These are phyloP conservation scores for Caenorhabditis sp. DNA, from an alignment of 2,888 invertebrate species.

Conservation along the genomic window DNA sequence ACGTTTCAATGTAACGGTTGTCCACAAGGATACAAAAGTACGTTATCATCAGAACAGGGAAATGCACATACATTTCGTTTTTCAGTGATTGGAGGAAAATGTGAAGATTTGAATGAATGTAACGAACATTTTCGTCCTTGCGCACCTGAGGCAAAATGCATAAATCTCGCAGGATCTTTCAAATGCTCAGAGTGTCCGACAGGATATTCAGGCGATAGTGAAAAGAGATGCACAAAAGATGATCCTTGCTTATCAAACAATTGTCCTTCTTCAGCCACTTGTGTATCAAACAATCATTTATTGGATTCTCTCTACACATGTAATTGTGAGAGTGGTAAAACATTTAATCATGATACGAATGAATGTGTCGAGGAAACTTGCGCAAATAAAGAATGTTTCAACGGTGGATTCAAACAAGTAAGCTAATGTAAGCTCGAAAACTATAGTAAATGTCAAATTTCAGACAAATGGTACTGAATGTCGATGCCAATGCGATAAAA, in stretches of 20 bases:
- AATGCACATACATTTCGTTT: slow-evolving; percentile 2
- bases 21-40: slow-evolving; percentile 77
- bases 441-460: too few relatives aligned
- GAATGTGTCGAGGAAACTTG: slow-evolving; percentile 25
- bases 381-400: slow-evolving; percentile 48
- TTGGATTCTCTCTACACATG: neutral
- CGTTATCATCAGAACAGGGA: slow-evolving; percentile 37
- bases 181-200: slow-evolving; percentile 77
- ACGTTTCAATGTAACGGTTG: slow-evolving; percentile 88
- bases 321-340: neutral
- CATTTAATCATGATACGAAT: slow-evolving; percentile 26
- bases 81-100: slow-evolving; percentile 72
- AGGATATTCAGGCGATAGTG: slow-evolving; percentile 62
- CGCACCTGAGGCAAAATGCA: slow-evolving; percentile 83
- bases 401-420: slow-evolving; percentile 55
- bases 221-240: neutral
- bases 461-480: slow-evolving; percentile 35
- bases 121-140: slow-evolving; percentile 83
- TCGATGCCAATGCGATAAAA: slow-evolving; percentile 52
- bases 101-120: slow-evolving; percentile 90
- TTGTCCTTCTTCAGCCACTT: neutral
- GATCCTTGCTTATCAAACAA: neutral
- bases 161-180: slow-evolving; percentile 86
- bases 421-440: too few relatives aligned
- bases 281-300: neutral